Evolutionary conservation across 2,888 invertebrate species (phyloP), one percentile per base, ranked within the genome.

Genomic region (Eurois occulta): DNA sequence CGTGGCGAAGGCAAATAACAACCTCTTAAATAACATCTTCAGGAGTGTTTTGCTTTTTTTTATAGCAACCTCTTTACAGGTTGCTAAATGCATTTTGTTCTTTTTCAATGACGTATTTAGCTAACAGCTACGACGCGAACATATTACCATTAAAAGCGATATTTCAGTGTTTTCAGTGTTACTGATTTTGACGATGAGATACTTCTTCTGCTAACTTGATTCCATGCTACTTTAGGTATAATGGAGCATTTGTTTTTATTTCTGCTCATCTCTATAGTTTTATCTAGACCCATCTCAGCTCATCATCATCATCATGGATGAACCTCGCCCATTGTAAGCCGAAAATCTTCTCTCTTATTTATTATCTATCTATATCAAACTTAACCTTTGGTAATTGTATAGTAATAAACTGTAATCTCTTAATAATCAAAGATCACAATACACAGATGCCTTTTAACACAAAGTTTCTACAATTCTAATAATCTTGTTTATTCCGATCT

Each of bases 401-500:
- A 32, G 21, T 21, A 62, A 32, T 21, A 21, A 60, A 1, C 60
- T 21, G 18, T 55, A 75, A 73, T 55, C 28, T 67, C 46, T 41
- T 41, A 77, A 67, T n/a, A 72, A 68, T 64, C 70, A 67, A 70
- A 70, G 64, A 52, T 69, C 35, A 48, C 46, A 67, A 18, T 41
- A 69, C 43, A 70, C 66, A 41, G 60, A 67, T 48, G 35, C 62
- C 38, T 73, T 83, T 70, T 24, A 66, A 38, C 71, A 46, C 35
- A 52, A 60, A 6, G 72, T 67, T 83, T 73, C 66, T 64, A 69
- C 72, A 84, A 75, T 71, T 83, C 52, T 60, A 64, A 72, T 78
- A 78, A 68, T 75, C 55, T 62, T 41, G 73, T 78, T 84, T 71
- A 85, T 85, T 73, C 78, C 41, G 28, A 60, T 85, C 68, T 66